Base-by-base conservation (phyloP, 2,797 vertebrate genomes). In the Enteromius paludinosus region DNA sequence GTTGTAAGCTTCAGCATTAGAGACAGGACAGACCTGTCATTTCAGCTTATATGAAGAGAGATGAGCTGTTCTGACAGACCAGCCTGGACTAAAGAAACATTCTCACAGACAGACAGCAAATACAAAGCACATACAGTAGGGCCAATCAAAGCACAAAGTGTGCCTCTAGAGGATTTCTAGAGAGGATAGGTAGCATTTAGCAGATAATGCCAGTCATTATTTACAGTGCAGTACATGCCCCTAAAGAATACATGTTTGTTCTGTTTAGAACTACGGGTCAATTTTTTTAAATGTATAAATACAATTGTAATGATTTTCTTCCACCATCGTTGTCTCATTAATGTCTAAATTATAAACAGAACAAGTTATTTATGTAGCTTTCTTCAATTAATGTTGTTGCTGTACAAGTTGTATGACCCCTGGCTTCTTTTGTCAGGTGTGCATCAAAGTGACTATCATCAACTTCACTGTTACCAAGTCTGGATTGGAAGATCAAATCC, bases 361-460 rank as follows among this genome's bases (percentile, higher is more conserved):
- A 54, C 11, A 25, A 45, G 30, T 33, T 72, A 25, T 72, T 72
- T 33, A 73, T 23, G 5, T 38, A 3, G 30, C 18, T 73, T 23
- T 20, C 18, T 23, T 73, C 49, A 38, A 9, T 72, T 33, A 72
- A 52, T 52, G 2, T 25, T 56, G 33, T 23, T 15, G 56, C 12
- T 74, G 71, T 73, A 23, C 11, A 54, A 35, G 5, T n/a, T 33
- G 10, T 33, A 52, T 73, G 11, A 73, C 3, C 5, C 3, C 5
- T 4, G 49, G 23, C 73, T 52, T 66, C 3, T 28, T 87, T n/a
- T 78, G 86, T 52, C 85, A 97, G 96, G 95, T 97, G 43, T 97
- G 96, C 85, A 97, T 97, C 87, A 97, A 97, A 94, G 96, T 97
- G 77, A 97, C 96, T 54, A 93, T 97, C 80, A 97, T 97, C 85